Base-by-base conservation (phyloP, 2,888 invertebrate genomes). In the Sinohyriopsis cumingii region DNA sequence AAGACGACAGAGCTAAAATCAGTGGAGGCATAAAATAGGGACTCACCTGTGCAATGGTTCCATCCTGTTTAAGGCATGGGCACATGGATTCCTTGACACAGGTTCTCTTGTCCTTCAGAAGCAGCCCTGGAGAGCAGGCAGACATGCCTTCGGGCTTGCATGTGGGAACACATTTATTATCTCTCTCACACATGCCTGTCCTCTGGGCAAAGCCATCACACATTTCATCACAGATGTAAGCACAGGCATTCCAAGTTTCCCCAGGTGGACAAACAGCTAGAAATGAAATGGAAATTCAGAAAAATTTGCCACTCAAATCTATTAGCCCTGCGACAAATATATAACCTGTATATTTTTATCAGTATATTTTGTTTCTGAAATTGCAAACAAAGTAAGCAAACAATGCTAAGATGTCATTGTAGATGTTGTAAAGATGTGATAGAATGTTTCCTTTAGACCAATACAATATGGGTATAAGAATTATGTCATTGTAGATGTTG, bases 1-100 rank as follows among this genome's bases (percentile, higher is more conserved):
- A 45, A 45, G 15, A 45, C 2, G 15, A 1, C 15, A 15, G 45
- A 45, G 45, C 45, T 45, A 15, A 3, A 3, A 0, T 2, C 45
- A 45, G 45, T 15, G 45, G 45, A 45, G 12, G 15, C 45, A 45
- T 45, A 45, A 45, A 45, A 45, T 3, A 3, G 12, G 73, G n/a
- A 76, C 78, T 81, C 85, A 94, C 94, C 92, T 93, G 93, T 4
- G 95, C 91, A 18, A 93, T 91, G 62, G 92, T 90, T 28, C 94
- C 94, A 22, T 93, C 89, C 20, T 92, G 91, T 59, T 94, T 93
- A 70, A 92, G 91, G 86, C 96, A 97, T 19, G 94, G 93, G 84
- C 96, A 97, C 84, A 95, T 94, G 56, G 93, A 92, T 20, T 92
- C 87, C 0, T 93, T 91, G 1, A 96, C 95, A 84, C 96, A 97